phyloP scores from a whole-genome alignment of 2,888 invertebrate species.

The Agriotes lineatus region DNA sequence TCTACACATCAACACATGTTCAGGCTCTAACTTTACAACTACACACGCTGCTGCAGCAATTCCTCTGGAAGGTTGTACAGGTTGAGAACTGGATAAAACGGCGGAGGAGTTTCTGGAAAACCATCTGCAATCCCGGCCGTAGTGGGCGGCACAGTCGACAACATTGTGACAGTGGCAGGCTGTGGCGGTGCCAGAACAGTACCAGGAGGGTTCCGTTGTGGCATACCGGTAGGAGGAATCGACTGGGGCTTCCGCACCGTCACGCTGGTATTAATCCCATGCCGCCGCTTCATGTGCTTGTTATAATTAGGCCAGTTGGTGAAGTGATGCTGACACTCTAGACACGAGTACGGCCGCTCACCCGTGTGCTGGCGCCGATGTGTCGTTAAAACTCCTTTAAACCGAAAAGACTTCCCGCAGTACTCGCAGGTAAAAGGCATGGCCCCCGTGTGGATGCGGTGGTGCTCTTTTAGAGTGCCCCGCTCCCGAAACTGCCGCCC shows the following conservation, averaged over 20 bases:
- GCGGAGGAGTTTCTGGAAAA: slow-evolving; percentile 53
- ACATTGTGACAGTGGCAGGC: slow-evolving; percentile 51
- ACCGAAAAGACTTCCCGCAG: slow-evolving; percentile 81
- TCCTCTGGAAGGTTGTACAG: slow-evolving; percentile 63
- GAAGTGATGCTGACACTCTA: slow-evolving; percentile 79
- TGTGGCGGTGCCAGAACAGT: slow-evolving; percentile 63
- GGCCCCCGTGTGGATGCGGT: slow-evolving; percentile 81
- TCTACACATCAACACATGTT: not conserved
- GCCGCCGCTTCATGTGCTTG: slow-evolving; percentile 84
- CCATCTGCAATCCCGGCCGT: slow-evolving; percentile 34
- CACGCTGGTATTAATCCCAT: slow-evolving; percentile 69
- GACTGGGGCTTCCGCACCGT: slow-evolving; percentile 64
- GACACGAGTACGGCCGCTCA: slow-evolving; percentile 79
- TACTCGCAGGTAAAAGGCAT: slow-evolving; percentile 83
- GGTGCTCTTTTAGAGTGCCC: slow-evolving; percentile 80
- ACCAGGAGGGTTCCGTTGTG: slow-evolving; percentile 64
- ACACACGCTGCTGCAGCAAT: slow-evolving; percentile 53
- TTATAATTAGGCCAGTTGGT: slow-evolving; percentile 88
- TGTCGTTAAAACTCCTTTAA: slow-evolving; percentile 81
- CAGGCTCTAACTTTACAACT: too few relatives aligned
- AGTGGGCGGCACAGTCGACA: slow-evolving; percentile 46
- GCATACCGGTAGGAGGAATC: slow-evolving; percentile 66
- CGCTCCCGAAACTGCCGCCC: slow-evolving; percentile 75
- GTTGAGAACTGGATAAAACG: slow-evolving; percentile 61
- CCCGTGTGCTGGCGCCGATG: slow-evolving; percentile 80